Evolutionary conservation across 2,888 invertebrate genomes (phyloP).

Genomic region (Teinopalpus imperialis): DNA sequence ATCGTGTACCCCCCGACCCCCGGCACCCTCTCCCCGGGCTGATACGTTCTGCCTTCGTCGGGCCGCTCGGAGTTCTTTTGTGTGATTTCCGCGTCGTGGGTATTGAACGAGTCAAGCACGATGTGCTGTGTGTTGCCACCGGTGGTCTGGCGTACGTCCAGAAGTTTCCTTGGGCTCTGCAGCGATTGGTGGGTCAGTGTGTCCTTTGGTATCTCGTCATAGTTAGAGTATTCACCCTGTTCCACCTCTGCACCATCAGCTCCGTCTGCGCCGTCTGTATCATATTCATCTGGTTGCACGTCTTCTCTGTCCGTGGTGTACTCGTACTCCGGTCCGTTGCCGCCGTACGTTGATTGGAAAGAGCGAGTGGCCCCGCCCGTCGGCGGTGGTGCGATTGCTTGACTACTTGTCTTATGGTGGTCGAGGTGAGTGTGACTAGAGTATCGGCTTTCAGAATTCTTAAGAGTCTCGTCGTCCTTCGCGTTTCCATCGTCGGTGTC

Average conservation of each 20-base stretch:
- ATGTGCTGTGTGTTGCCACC: conserved; percentile 84
- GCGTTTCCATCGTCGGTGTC: conserved; percentile 29
- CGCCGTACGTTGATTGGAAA: conserved; percentile 52
- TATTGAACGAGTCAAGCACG: conserved; percentile 80
- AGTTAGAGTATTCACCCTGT: conserved; percentile 81
- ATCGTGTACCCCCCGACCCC: conserved; percentile 86
- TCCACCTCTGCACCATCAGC: conserved; percentile 74
- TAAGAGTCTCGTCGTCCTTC: conserved; percentile 41
- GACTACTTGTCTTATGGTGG: conserved; percentile 51
- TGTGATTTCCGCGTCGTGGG: conserved; percentile 83
- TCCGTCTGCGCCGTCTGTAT: conserved; percentile 67
- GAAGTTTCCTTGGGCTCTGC: conserved; percentile 52
- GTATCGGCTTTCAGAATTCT: conserved; percentile 46
- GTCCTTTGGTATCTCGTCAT: conserved; percentile 78
- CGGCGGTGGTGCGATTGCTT: conserved; percentile 39
- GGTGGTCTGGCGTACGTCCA: conserved; percentile 71
- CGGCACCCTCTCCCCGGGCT: conserved; percentile 85
- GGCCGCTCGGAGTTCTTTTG: conserved; percentile 79
- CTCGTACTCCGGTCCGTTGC: conserved; percentile 57
- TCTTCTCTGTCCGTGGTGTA: conserved; percentile 65
- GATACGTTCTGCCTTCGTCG: conserved; percentile 81
- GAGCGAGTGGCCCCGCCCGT: conserved; percentile 57
- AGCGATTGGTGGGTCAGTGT: conserved; percentile 58
- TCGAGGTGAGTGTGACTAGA: conserved; percentile 59
- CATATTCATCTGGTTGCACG: conserved; percentile 59